These are phyloP conservation scores for Drosophila borealis DNA, from an alignment of 2,888 invertebrate species.

Conservation along the genomic window DNA sequence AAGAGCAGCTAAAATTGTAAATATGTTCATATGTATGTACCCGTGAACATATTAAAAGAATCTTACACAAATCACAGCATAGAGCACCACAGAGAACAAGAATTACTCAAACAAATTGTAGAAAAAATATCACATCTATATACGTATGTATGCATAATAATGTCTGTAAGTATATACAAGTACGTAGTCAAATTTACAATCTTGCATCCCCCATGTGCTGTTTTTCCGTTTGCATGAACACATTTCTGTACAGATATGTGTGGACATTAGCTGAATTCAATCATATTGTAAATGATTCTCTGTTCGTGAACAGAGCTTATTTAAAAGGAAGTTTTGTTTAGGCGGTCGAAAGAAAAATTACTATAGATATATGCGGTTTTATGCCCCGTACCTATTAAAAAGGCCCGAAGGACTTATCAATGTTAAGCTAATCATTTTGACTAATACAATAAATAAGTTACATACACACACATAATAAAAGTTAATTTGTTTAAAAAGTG, in stretches of 20 bases:
- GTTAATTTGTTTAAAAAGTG: background rate
- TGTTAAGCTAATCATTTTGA: too few species aligned
- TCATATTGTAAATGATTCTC: too few species aligned
- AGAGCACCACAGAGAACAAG: slow-evolving; percentile 42
- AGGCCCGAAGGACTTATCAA: too few species aligned
- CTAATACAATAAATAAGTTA: too few species aligned
- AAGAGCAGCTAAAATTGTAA: slow-evolving; percentile 39
- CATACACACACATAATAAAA: too few species aligned
- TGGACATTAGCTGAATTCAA: too few species aligned
- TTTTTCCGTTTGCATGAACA: background rate
- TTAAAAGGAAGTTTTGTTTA: too few species aligned
- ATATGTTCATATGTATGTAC: slow-evolving; percentile 32
- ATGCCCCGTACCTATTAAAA: too few species aligned
- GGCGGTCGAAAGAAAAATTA: too few species aligned
- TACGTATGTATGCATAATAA: slow-evolving; percentile 28
- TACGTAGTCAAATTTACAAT: slow-evolving; percentile 36
- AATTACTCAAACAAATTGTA: slow-evolving; percentile 53
- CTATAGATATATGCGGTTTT: too few species aligned
- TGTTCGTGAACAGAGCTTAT: too few species aligned
- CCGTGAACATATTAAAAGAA: slow-evolving; percentile 51
- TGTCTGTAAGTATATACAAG: slow-evolving; percentile 29
- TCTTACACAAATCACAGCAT: slow-evolving; percentile 55
- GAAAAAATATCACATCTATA: slow-evolving; percentile 37
- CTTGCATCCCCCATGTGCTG: slow-evolving; percentile 27
- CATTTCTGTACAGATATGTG: too few species aligned